These are phyloP conservation scores for Scomber scombrus DNA, from an alignment of 2,113 vertebrate species.

Conservation along the genomic window DNA sequence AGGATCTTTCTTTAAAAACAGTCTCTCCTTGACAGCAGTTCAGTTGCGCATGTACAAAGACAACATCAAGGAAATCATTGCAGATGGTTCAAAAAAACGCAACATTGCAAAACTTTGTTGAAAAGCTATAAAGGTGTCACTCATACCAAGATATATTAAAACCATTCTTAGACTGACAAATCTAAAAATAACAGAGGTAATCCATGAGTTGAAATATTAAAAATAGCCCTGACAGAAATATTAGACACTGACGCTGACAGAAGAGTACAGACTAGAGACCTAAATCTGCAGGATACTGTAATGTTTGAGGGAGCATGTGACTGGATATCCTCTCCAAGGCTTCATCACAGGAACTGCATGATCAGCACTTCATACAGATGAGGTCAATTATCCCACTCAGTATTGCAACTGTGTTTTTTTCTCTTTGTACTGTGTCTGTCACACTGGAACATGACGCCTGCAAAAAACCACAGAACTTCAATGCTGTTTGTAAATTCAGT, in stretches of 20 bases:
- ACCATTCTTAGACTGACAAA: neutral
- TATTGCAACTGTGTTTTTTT: neutral
- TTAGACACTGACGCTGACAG: neutral
- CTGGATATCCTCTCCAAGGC: constrained; percentile 29
- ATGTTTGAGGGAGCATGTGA: constrained; percentile 39
- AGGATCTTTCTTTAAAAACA: constrained; percentile 54
- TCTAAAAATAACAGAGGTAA: neutral
- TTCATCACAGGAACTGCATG: constrained; percentile 25
- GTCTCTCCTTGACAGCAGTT: constrained; percentile 25
- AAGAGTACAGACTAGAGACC: neutral
- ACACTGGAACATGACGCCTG: constrained; percentile 4
- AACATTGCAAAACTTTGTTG: neutral
- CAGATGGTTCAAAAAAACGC: neutral
- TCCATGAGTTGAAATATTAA: neutral
- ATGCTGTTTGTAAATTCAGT: constrained; percentile 25
- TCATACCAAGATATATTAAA: neutral
- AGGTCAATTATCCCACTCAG: constrained; percentile 32
- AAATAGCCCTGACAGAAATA: constrained; percentile 3
- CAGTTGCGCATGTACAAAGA: constrained; percentile 21
- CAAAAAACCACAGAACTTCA: constrained; percentile 9
- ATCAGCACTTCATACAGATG: constrained; percentile 56
- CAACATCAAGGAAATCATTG: neutral
- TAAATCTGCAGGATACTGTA: constrained; percentile 11
- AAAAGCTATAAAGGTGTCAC: neutral
- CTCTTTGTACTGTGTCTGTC: constrained; percentile 5